phyloP scores from a whole-genome alignment of 2,797 vertebrate genomes.

The Erethizon dorsatum region DNA sequence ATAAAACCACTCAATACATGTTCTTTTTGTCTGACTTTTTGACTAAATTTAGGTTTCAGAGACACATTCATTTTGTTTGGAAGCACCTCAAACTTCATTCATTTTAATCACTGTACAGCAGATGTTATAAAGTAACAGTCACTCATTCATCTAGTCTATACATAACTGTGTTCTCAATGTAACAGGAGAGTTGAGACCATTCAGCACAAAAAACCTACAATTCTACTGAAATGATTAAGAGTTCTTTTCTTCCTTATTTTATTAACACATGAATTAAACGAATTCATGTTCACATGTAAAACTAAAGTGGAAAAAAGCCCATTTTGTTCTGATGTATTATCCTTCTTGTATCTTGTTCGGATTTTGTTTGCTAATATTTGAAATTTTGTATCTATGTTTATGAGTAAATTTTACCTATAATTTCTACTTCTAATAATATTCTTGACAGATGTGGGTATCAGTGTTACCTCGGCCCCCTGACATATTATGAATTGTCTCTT shows the following conservation, averaged over 20 bases:
- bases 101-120: neutral
- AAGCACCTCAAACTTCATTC: neutral
- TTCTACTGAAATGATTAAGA: neutral
- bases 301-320: slow-evolving; percentile 2
- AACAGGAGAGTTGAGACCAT: neutral
- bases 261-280: neutral
- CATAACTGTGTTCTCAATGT: neutral
- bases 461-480: neutral
- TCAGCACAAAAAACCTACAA: neutral
- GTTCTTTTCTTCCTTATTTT: neutral
- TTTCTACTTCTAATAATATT: slow-evolving; percentile 27
- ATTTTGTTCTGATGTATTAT: slow-evolving; percentile 31
- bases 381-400: neutral
- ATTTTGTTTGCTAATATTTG: slow-evolving; percentile 21
- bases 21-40: neutral
- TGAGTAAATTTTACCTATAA: neutral
- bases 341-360: neutral
- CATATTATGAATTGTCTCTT: neutral
- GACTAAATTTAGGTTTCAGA: slow-evolving; percentile 29
- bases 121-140: neutral
- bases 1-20: neutral
- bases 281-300: neutral
- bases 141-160: neutral
- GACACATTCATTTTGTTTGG: neutral
- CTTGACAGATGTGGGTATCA: neutral